phyloP scores from a whole-genome alignment of 2,797 vertebrate species.

The Arctocebus calabarensis region DNA sequence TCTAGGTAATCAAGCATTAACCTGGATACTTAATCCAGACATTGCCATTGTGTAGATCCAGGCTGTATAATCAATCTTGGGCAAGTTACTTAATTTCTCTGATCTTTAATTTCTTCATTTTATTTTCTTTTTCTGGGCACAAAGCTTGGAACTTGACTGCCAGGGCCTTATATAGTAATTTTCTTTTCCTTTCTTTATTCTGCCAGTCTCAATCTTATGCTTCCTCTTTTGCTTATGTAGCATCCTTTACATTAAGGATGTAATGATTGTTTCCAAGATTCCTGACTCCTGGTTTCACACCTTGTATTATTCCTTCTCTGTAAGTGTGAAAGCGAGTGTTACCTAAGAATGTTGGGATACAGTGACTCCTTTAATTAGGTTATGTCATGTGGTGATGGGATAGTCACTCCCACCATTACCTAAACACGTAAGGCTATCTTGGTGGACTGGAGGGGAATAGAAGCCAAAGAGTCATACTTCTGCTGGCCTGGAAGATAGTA shows the following conservation, averaged over 20 bases:
- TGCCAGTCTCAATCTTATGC: neutral
- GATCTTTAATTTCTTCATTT: slow-evolving; percentile 29
- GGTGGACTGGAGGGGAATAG: neutral
- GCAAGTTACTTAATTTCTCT: slow-evolving; percentile 30
- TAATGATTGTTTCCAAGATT: neutral
- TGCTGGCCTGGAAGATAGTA: neutral
- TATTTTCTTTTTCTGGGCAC: neutral
- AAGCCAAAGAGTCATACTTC: neutral
- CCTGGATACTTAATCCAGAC: neutral
- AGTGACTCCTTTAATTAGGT: neutral
- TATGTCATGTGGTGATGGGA: neutral
- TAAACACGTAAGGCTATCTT: neutral
- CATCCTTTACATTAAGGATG: neutral
- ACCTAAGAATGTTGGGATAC: neutral
- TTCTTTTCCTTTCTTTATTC: slow-evolving; percentile 31
- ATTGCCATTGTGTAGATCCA: neutral
- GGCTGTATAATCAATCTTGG: neutral
- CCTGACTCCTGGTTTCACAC: neutral
- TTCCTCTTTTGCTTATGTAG: neutral
- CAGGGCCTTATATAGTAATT: neutral
- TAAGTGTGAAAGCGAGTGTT: neutral
- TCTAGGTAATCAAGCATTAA: neutral
- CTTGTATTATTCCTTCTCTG: neutral
- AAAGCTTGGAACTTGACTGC: neutral
- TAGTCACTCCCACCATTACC: neutral